Evolutionary conservation across 2,888 invertebrate species (phyloP).

Genomic region (Temnothorax unifasciatus): DNA sequence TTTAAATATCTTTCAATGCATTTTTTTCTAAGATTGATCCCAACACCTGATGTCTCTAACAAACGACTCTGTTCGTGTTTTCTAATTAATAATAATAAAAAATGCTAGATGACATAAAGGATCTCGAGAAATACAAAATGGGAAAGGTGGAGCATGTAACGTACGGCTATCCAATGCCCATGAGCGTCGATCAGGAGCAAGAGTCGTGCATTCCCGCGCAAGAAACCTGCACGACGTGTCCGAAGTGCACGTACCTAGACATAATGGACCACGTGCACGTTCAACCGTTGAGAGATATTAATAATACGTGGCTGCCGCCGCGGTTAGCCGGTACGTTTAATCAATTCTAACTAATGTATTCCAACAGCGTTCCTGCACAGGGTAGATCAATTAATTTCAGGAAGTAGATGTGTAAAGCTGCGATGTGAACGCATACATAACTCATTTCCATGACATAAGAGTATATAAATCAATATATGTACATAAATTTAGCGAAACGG

Average conservation of each 20-base stretch:
- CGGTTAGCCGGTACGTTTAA: conserved; percentile 78
- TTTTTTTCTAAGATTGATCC: neutral
- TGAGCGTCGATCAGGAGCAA: conserved; percentile 87
- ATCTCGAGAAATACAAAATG: conserved; percentile 70
- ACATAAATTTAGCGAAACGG: neutral
- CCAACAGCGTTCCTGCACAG: conserved; percentile 3
- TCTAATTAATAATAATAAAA: conserved; percentile 1
- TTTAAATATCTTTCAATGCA: neutral
- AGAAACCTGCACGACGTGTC: conserved; percentile 89
- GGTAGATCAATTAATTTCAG: conserved; percentile 24
- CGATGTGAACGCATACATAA: neutral
- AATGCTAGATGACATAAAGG: conserved; percentile 74
- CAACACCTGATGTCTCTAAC: neutral
- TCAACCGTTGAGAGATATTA: conserved; percentile 78
- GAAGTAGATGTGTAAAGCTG: neutral
- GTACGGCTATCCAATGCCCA: conserved; percentile 89
- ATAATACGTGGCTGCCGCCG: conserved; percentile 79
- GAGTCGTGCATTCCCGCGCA: conserved; percentile 89
- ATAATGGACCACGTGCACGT: conserved; percentile 79
- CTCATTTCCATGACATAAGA: neutral
- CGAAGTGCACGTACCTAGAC: conserved; percentile 84
- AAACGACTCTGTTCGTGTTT: neutral
- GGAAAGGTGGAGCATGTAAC: conserved; percentile 83
- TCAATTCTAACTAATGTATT: conserved; percentile 44
- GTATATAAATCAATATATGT: neutral